Conservation (phyloP, 2,797 vertebrate species). For the Ceyx erithaca region DNA sequence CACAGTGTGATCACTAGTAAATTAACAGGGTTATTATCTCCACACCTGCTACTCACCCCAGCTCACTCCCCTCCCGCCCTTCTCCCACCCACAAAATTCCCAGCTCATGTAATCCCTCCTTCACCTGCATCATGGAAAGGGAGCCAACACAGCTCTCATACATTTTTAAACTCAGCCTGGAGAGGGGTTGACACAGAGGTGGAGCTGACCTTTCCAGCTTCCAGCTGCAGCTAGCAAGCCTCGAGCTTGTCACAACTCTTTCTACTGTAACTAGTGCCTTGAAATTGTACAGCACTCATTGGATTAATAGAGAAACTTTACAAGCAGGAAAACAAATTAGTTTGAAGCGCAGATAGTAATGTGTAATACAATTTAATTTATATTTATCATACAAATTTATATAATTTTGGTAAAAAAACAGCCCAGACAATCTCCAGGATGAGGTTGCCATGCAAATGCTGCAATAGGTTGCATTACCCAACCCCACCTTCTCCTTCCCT, state of each 20-base stretch:
- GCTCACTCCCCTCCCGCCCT: neutral
- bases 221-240: neutral
- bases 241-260: neutral
- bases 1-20: neutral
- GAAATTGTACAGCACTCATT: neutral
- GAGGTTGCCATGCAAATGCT: neutral
- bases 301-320: neutral
- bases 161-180: neutral
- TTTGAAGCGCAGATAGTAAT: neutral
- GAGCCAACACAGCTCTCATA: neutral
- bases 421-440: fast-evolving
- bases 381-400: neutral
- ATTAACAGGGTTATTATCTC: neutral
- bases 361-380: neutral
- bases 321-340: neutral
- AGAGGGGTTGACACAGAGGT: neutral
- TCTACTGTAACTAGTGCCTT: neutral
- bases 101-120: neutral
- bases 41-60: neutral
- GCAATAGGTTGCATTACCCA: neutral
- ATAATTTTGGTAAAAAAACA: neutral
- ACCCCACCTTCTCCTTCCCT: neutral
- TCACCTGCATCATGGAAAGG: neutral
- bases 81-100: neutral
- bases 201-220: neutral